Base-by-base conservation (phyloP, 1,140 invertebrate species). In the Drosophila nigromelanica region DNA sequence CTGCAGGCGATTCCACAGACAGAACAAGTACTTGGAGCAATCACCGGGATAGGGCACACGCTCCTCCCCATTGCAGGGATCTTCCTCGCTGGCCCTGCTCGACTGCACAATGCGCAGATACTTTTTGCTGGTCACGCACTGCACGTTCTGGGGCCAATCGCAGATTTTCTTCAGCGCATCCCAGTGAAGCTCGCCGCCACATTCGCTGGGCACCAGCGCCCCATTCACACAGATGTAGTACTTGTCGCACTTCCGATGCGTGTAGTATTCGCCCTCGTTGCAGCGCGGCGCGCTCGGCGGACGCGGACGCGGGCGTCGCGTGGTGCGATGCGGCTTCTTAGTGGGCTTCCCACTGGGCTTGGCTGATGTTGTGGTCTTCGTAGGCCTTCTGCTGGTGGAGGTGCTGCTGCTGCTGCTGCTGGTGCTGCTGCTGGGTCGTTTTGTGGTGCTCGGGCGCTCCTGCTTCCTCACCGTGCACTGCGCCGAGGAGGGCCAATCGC, bases 401-500 rank as follows among this genome's bases (percentile, higher is more conserved):
- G 35, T 60, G 15, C 48, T 33, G 21, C n/a, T 54, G 15, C 37
- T 37, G 58, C 54, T 27, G 59, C 24, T 50, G 60, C 5, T 45
- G 27, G 74, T 37, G 58, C 54, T 27, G 59, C 24, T 50, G 60
- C 5, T 45, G 27, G 74, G 67, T n/a, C 35, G 33, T 15, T 5
- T 33, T 5, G 59, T 62, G 35, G 47, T 30, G 52, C 69, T 21
- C 30, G 55, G 33, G 21, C 42, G 12, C 42, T 73, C 2, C 18
- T 73, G 66, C 10, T 69, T 43, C 6, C 60, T 69, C 0, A 66
- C 55, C 2, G 68, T 92, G 82, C 96, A 97, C 77, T 95, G 95
- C 1, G 95, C 96, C 11, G 93, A 92, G 14, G 92, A 92, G 2
- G 96, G 96, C 96, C 96, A 97, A 82, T 98, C 96, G 74, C 96